Evolutionary conservation across 2,113 vertebrate genomes (phyloP), one percentile per base, ranked within the genome.

Genomic region (Bambusicola thoracicus): DNA sequence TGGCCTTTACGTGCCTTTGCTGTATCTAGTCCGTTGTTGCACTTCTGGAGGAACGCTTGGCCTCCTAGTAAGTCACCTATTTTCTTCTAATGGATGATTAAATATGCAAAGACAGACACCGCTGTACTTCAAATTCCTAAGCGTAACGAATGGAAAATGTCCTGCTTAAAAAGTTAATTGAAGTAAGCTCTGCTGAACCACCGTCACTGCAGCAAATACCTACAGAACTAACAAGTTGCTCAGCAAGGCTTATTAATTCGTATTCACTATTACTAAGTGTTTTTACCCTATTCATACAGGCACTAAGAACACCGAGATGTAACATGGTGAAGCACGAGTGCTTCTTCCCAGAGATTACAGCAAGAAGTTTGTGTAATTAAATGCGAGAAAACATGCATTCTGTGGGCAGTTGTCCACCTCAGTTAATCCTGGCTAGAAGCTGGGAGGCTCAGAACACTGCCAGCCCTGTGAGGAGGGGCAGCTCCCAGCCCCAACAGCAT

Each of bases 161-260:
- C 80, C 76, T 95, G 73, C 92, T 96, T 79, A 85, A 89, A 67
- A 93, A 89, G 59, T 29, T 87, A 93, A 87, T 67, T 91, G 92
- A 92, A 69, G 93, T 11, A 11, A 95, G 72, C 40, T 91, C 81
- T 86, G 73, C 44, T 0, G 1, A 88, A 58, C 53, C 43, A 48
- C 59, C 51, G 41, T 13, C 58, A 38, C 46, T 84, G 79, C 29
- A 58, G 75, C 41, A 91, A 80, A 62, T 74, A 53, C 70, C 62
- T 73, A 55, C 0, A 53, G 69, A 92, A 81, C 40, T 13, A 91
- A 85, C 27, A 36, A 1, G 27, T 36, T 77, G 43, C 62, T 89
- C 83, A 77, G 55, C 41, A 73, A 75, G 73, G 69, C 81, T 94
- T 96, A 82, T 90, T 89, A 88, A 89, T 94, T 91, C 29, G 32